A percentile compares a stretch with the other conserved stretches of the same genome.
phyloP scores from a whole-genome alignment of 2,888 invertebrate species.

The Diarsia rubi region DNA sequence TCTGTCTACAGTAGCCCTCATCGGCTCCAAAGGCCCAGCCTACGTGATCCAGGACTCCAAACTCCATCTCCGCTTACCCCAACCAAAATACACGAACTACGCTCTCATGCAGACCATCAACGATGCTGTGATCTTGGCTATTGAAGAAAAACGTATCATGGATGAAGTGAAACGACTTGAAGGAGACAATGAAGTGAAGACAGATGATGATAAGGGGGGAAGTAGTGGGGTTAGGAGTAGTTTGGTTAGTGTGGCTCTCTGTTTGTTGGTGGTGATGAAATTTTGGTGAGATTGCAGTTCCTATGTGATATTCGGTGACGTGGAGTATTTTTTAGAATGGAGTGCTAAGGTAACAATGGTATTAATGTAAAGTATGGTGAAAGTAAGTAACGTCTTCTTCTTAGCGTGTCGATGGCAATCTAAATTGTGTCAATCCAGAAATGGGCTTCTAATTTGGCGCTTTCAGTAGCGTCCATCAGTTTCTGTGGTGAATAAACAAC shows the following conservation, averaged over 20 bases:
- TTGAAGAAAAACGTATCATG: slow-evolving; percentile 89
- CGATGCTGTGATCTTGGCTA: slow-evolving; percentile 91
- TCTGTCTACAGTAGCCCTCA: slow-evolving; percentile 71
- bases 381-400: neutral
- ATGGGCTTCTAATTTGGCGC: no score
- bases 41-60: slow-evolving; percentile 79
- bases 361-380: neutral
- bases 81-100: slow-evolving; percentile 89
- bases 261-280: slow-evolving; percentile 11
- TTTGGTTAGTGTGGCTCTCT: slow-evolving; percentile 32
- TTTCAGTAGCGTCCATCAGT: no score
- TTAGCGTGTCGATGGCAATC: no score
- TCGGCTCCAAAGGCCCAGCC: slow-evolving; percentile 74
- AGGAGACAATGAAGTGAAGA: slow-evolving; percentile 81
- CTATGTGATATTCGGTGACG: slow-evolving; percentile 30
- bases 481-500: no score
- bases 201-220: slow-evolving; percentile 77
- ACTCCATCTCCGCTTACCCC: slow-evolving; percentile 80
- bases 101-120: slow-evolving; percentile 94
- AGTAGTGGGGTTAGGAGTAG: slow-evolving; percentile 47
- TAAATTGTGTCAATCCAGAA: no score
- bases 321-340: slow-evolving; percentile 42
- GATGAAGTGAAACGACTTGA: slow-evolving; percentile 86
- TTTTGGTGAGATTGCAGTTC: slow-evolving; percentile 27
- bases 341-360: slow-evolving; percentile 5